Conservation (phyloP, 2,888 invertebrate genomes). For the Abrostola triplasia region DNA sequence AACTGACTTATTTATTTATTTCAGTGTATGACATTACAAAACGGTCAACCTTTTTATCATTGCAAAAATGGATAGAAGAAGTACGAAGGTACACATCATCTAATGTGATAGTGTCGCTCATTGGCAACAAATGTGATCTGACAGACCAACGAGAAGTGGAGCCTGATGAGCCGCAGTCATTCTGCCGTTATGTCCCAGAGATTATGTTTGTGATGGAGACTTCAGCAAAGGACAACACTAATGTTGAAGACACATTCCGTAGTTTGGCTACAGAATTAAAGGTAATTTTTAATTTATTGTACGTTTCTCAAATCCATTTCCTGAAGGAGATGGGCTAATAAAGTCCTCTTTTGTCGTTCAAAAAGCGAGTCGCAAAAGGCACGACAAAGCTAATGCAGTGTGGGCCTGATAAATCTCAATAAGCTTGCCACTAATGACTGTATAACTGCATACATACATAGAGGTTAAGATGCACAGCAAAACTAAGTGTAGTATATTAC, state of each 20-base stretch:
- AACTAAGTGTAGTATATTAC: too few species aligned
- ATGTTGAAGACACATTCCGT: conserved; percentile 96
- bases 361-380: too few species aligned
- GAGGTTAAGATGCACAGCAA: too few species aligned
- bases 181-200: conserved; percentile 95
- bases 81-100: conserved; percentile 97
- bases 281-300: conserved; percentile 70
- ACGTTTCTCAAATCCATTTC: too few species aligned
- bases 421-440: too few species aligned
- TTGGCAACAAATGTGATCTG: conserved; percentile 97
- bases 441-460: too few species aligned
- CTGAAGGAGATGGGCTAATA: too few species aligned
- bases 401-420: too few species aligned
- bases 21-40: conserved; percentile 98
- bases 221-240: conserved; percentile 96
- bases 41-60: conserved; percentile 95
- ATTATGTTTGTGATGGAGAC: conserved; percentile 96
- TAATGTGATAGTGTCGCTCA: conserved; percentile 95
- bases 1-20: conserved; percentile 20
- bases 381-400: too few species aligned
- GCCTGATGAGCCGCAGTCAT: conserved; percentile 94
- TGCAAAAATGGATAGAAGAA: conserved; percentile 99
- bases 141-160: conserved; percentile 94
- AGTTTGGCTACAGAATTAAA: conserved; percentile 96
- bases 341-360: too few species aligned